Evolutionary conservation across 2,113 vertebrate species (phyloP), one percentile per base, ranked within the genome.

Genomic region (Leucopternis melanops): DNA sequence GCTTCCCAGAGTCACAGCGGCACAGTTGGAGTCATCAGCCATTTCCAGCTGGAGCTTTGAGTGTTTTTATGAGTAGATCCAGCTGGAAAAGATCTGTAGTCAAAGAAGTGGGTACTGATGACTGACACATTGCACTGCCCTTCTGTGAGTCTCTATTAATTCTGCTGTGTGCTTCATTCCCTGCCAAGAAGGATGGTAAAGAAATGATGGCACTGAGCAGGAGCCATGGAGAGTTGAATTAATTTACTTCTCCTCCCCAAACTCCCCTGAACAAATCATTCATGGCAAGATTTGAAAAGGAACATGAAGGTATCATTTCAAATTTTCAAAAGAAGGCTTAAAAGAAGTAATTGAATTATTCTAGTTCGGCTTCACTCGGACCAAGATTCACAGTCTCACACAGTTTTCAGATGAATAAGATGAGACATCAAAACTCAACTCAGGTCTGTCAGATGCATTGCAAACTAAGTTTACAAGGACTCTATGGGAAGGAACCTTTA

Each of bases 51-150:
- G 79, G 80, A 93, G 61, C 21, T 14, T 3, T 69, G 88, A 73
- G 67, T 36, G 32, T 5, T 84, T 82, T 81, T 92, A 67, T 45
- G 57, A 78, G 61, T 26, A 84, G 52, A 92, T 91, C 67, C 88
- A 96, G 71, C 78, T 92, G 93, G 71, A 77, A 95, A 85, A 94
- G 71, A 20, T 93, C 82, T 94, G 85, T 73, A 93, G 81, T 95
- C 81, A 82, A 95, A 85, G 71, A 44, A 94, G 66, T 44, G 31
- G 45, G 38, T 86, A 54, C 27, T 55, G 81, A 85, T 44, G 78
- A 90, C 62, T 73, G 90, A 81, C 92, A 94, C 36, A 29, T 52
- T 54, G 78, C 40, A 40, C 49, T 91, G 81, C 45, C 66, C 66
- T 90, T 78, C 81, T 93, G 54, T 6, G 42, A 90, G 34, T 45